Conservation (phyloP, 1,140 invertebrate genomes). For the Drosophila eugracilis region DNA sequence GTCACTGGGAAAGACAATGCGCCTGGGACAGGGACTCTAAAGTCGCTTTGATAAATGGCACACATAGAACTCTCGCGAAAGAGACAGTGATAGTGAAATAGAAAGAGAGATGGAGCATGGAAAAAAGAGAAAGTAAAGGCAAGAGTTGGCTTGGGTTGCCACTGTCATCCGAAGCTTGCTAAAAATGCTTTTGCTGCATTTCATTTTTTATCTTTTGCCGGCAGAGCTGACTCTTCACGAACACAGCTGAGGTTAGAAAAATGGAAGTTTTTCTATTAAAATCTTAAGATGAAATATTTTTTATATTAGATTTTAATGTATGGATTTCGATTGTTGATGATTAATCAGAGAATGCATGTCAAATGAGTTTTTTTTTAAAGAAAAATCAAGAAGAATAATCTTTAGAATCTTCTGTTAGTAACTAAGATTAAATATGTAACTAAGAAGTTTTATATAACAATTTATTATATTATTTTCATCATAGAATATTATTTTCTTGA, state of each 20-base stretch:
- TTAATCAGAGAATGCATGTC: too few species aligned
- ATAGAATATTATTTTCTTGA: background rate
- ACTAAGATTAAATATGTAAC: background rate
- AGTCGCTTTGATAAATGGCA: constrained; percentile 72
- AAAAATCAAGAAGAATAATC: too few species aligned
- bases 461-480: background rate
- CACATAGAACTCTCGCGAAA: constrained; percentile 15
- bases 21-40: constrained; percentile 47
- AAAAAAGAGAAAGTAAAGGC: constrained; percentile 7
- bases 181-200: constrained; percentile 68
- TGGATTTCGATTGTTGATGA: too few species aligned
- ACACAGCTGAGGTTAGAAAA: constrained; percentile 5
- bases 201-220: constrained; percentile 60
- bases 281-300: too few species aligned
- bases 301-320: too few species aligned
- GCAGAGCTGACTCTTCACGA: constrained; percentile 3
- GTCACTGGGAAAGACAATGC: constrained; percentile 66
- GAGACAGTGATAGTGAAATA: constrained; percentile 4
- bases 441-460: too few species aligned
- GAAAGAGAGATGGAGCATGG: background rate
- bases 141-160: constrained; percentile 44
- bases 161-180: constrained; percentile 44
- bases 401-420: too few species aligned
- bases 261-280: background rate
- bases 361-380: too few species aligned